A percentile compares a stretch with the other conserved stretches of the same genome.
Evolutionary conservation across 2,888 invertebrate species (phyloP).

Genomic region (Stratiomys singularior): DNA sequence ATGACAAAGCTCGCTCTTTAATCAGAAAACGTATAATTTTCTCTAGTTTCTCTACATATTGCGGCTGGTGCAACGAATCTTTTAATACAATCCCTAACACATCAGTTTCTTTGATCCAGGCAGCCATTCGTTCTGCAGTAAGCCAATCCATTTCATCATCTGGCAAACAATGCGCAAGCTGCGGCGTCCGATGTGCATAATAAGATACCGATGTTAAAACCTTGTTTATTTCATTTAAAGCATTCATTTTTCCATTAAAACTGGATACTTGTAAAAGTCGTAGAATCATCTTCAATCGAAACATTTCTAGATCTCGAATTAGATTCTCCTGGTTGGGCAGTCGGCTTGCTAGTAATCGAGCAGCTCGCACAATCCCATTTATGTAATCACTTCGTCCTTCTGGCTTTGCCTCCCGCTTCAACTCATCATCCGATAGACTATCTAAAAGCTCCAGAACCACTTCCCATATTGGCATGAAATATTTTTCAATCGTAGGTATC

Average conservation of each 20-base stretch:
- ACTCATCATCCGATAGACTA: constrained; percentile 92
- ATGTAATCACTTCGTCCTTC: constrained; percentile 97
- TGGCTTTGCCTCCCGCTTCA: constrained; percentile 92
- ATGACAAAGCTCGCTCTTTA: constrained; percentile 88
- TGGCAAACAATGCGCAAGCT: constrained; percentile 72
- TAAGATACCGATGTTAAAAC: constrained; percentile 91
- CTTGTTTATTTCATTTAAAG: constrained; percentile 97
- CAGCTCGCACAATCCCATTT: constrained; percentile 91
- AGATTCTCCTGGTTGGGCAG: constrained; percentile 84
- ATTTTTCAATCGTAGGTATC: constrained; percentile 88
- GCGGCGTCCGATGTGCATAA: constrained; percentile 79
- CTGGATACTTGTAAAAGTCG: constrained; percentile 94
- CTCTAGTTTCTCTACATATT: constrained; percentile 97
- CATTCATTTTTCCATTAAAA: constrained; percentile 99
- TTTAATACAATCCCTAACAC: constrained; percentile 94
- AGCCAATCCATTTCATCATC: constrained; percentile 91
- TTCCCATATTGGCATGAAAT: constrained; percentile 92
- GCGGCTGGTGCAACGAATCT: constrained; percentile 96
- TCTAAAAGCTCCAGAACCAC: constrained; percentile 90
- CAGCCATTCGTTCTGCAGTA: constrained; percentile 94
- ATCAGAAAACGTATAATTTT: constrained; percentile 97
- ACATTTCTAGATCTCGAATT: constrained; percentile 85
- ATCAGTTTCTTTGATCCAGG: constrained; percentile 96
- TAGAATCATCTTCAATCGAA: constrained; percentile 95
- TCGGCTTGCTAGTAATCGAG: constrained; percentile 88